phyloP scores from a whole-genome alignment of 1,140 invertebrate genomes.

The Pseudoatta argentina region DNA sequence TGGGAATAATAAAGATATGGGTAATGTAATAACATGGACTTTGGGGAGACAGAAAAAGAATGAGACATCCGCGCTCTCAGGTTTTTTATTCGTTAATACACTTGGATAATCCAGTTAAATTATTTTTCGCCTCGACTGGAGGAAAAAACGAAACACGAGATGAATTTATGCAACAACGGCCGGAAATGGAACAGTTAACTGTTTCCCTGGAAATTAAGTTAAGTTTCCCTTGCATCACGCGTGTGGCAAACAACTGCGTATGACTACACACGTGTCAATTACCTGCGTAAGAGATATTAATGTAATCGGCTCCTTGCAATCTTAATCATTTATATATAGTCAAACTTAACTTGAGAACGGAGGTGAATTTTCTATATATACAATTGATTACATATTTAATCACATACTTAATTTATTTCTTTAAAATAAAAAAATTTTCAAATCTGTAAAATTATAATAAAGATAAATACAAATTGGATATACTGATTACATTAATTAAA shows the following conservation, averaged over 20 bases:
- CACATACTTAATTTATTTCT: not conserved
- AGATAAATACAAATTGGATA: not conserved
- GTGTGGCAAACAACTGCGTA: conserved; percentile 1
- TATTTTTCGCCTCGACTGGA: conserved; percentile 17
- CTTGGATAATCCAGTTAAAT: conserved; percentile 1
- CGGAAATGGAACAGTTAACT: conserved; percentile 39
- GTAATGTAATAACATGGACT: not conserved
- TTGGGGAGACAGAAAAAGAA: not conserved
- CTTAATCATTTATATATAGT: not conserved
- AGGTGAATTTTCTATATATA: not conserved
- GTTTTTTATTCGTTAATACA: conserved; percentile 18
- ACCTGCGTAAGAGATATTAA: not conserved
- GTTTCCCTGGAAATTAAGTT: not conserved
- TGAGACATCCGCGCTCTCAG: not conserved
- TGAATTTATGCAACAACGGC: conserved; percentile 11
- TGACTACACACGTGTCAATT: conserved; percentile 2
- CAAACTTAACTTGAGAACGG: not conserved
- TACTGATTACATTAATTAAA: not conserved
- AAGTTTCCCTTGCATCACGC: conserved; percentile 14
- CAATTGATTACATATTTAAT: not conserved
- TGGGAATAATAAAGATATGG: not conserved
- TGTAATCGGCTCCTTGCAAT: not conserved
- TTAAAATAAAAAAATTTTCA: not conserved
- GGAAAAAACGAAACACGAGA: conserved; percentile 27
- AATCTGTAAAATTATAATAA: not conserved